Evolutionary conservation across 2,797 vertebrate genomes (phyloP).

Genomic region (Ceryle rudis): DNA sequence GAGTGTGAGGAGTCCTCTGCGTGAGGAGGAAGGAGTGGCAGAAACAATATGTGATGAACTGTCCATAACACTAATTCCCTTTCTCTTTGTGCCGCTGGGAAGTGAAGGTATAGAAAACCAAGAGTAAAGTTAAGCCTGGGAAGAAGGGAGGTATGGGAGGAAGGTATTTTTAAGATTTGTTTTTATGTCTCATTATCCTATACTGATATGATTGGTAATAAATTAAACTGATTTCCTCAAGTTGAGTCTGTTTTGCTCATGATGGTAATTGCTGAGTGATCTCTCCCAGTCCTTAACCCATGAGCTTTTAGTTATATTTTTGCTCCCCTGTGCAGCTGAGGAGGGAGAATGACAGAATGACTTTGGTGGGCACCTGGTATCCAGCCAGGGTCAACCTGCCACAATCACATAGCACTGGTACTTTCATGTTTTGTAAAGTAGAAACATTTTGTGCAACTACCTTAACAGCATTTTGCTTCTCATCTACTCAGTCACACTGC

Average conservation of each 20-base stretch:
- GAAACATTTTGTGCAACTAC: not conserved
- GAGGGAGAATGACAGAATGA: rapidly evolving
- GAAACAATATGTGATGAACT: not conserved
- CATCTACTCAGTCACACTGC: not conserved
- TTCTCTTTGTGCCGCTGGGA: rapidly evolving
- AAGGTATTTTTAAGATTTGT: not conserved
- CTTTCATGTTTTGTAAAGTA: not conserved
- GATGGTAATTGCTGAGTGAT: not conserved
- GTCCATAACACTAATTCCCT: not conserved
- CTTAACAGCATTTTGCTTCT: not conserved
- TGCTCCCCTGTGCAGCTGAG: not conserved
- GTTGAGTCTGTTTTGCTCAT: not conserved
- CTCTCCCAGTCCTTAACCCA: not conserved
- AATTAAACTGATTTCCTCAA: not conserved
- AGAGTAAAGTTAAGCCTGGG: not conserved
- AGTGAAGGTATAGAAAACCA: not conserved
- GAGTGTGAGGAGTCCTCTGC: not conserved
- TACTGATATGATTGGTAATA: not conserved
- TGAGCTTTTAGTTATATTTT: not conserved
- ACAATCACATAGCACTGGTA: not conserved
- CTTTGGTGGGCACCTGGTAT: not conserved
- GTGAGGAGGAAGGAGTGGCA: not conserved
- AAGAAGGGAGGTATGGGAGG: not conserved
- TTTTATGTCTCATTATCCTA: not conserved
- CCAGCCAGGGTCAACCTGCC: not conserved